Evolutionary conservation across 2,797 vertebrate species (phyloP).

Genomic region (Leucoraja ocellata): DNA sequence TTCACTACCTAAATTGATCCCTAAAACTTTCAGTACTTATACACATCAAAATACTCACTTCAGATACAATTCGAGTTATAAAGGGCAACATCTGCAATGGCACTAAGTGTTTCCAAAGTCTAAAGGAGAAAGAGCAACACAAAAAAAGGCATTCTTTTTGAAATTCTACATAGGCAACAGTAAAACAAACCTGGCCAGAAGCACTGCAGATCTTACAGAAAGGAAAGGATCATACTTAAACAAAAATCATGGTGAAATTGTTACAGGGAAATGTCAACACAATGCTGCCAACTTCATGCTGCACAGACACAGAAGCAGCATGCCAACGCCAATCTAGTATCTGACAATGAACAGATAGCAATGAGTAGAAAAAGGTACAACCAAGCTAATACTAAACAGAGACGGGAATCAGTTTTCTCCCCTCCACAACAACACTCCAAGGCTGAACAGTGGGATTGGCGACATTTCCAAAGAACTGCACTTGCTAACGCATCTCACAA

Average conservation of each 20-base stretch:
- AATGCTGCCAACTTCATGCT: neutral
- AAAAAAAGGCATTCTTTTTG: neutral
- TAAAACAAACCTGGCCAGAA: neutral
- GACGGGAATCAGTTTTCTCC: neutral
- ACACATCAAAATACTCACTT: neutral
- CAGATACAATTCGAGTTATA: neutral
- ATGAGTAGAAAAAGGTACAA: neutral
- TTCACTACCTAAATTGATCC: neutral
- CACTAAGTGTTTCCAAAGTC: neutral
- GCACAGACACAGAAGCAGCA: neutral
- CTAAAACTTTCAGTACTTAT: neutral
- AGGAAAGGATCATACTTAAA: neutral
- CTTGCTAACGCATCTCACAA: neutral
- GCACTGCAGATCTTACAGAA: neutral
- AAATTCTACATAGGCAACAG: neutral
- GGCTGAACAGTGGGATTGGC: neutral
- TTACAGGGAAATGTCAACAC: constrained; percentile 8
- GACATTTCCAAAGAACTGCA: neutral
- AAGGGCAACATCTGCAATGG: neutral
- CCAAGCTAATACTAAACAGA: neutral
- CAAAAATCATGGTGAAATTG: neutral
- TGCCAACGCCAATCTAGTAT: neutral
- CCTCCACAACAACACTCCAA: neutral
- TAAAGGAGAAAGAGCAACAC: neutral
- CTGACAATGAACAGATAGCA: constrained; percentile 24